Evolutionary conservation across 2,888 invertebrate species (phyloP).

Genomic region (Cataglyphis livida): DNA sequence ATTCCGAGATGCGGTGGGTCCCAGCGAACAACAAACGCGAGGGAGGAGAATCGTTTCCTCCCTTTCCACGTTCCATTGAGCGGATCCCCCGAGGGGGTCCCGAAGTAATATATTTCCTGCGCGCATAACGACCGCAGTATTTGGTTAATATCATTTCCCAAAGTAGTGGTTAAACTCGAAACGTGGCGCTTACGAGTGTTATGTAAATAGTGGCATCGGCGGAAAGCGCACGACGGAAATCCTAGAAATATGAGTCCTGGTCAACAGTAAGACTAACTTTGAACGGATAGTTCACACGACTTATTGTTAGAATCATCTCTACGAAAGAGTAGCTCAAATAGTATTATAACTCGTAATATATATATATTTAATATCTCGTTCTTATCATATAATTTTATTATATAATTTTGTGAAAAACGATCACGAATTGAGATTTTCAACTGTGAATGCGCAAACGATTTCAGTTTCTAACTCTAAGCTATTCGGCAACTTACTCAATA

Average conservation of each 20-base stretch:
- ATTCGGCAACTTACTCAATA: background rate
- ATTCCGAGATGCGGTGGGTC: conserved; percentile 68
- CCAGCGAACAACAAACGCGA: conserved; percentile 55
- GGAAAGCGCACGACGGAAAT: conserved; percentile 60
- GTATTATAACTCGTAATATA: background rate
- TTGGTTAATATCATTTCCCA: conserved; percentile 79
- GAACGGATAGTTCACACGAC: conserved; percentile 25
- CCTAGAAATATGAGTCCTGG: conserved; percentile 25
- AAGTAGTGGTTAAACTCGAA: conserved; percentile 78
- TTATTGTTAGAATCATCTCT: background rate
- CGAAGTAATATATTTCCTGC: conserved; percentile 70
- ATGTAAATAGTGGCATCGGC: conserved; percentile 73
- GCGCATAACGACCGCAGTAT: conserved; percentile 70
- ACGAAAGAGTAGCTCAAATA: background rate
- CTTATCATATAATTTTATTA: background rate
- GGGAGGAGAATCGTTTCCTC: conserved; percentile 55
- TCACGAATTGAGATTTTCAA: background rate
- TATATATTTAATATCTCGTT: background rate
- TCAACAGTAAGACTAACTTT: conserved; percentile 69
- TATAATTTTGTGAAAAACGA: conserved; percentile 14
- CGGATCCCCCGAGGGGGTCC: conserved; percentile 60
- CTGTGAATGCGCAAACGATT: background rate
- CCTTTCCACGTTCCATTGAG: conserved; percentile 63
- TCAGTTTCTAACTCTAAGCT: background rate
- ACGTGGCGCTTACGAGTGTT: conserved; percentile 76